phyloP scores from a whole-genome alignment of 2,797 vertebrate species.

The Botia almorhae region DNA sequence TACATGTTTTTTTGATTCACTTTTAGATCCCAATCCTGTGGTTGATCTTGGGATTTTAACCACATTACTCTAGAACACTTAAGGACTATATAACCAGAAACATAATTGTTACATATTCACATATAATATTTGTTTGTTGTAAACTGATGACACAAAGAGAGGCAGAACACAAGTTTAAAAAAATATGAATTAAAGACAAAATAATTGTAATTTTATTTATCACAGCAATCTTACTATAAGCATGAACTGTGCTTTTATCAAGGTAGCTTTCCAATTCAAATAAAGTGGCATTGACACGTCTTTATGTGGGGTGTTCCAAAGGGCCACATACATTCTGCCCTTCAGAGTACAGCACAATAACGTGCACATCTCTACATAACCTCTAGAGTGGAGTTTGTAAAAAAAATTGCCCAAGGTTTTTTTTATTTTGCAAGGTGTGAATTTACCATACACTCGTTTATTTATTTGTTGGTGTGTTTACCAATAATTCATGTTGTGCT shows the following conservation, averaged over 20 bases:
- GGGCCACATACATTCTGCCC: neutral
- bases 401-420: neutral
- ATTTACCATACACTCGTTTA: neutral
- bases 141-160: too few species aligned
- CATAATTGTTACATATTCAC: too few species aligned
- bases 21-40: too few species aligned
- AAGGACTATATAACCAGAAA: too few species aligned
- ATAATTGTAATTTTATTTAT: neutral
- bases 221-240: neutral
- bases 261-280: neutral
- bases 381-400: neutral
- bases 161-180: too few species aligned
- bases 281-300: neutral
- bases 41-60: too few species aligned
- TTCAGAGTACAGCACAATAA: neutral
- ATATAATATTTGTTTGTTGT: too few species aligned
- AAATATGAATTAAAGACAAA: too few species aligned
- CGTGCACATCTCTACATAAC: neutral
- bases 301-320: neutral
- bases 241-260: neutral
- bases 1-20: too few species aligned
- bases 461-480: neutral
- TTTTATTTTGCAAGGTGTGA: neutral
- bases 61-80: too few species aligned
- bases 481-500: too few species aligned